Base-by-base conservation (phyloP, 1,140 invertebrate species). In the Drosophila nikananu region DNA sequence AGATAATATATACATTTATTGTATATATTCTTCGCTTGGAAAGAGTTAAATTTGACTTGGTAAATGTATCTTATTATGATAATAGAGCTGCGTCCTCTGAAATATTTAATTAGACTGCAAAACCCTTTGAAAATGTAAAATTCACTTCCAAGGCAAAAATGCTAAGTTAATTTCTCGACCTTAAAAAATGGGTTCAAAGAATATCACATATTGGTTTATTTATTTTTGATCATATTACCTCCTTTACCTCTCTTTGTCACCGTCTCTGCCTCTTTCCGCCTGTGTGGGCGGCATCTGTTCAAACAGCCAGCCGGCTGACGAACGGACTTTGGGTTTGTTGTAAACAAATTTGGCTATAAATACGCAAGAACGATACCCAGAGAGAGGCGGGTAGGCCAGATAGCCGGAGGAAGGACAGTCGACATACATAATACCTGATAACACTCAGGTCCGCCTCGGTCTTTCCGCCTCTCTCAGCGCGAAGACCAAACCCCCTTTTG, bases 251-350 rank as follows among this genome's bases (percentile, higher is more conserved):
- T 42, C 54, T 17, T 44, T 27, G 23, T 39, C 13, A 41, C 37
- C 23, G 13, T 19, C 48, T 59, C 19, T 30, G 8, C 10, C 15
- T 48, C 37, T 37, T n/a, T 55, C 15, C 12, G 49, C n/a, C 49
- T 58, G 52, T 35, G 42, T 61, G 62, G 70, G 70, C 83, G 83
- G 71, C 66, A 58, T 41, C 54, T 46, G 58, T 55, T 86, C 42
- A 23, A 68, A 77, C 52, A 51, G 44, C 37, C 64, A 25, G 51
- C 51, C 75, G 76, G 61, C 46, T 41, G 71, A 41, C 49, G 46
- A 48, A 17, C 68, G 83, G 77, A 83, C 83, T 87, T 87, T 87
- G 73, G 64, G 66, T 81, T 71, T 64, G 72, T 80, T 87, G 83
- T 87, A 87, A 87, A 87, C 80, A 81, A 66, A 77, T 73, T 79